A percentile compares a stretch with the other conserved stretches of the same genome.
Conservation (phyloP, 2,113 vertebrate species). For the Elgaria multicarinata region DNA sequence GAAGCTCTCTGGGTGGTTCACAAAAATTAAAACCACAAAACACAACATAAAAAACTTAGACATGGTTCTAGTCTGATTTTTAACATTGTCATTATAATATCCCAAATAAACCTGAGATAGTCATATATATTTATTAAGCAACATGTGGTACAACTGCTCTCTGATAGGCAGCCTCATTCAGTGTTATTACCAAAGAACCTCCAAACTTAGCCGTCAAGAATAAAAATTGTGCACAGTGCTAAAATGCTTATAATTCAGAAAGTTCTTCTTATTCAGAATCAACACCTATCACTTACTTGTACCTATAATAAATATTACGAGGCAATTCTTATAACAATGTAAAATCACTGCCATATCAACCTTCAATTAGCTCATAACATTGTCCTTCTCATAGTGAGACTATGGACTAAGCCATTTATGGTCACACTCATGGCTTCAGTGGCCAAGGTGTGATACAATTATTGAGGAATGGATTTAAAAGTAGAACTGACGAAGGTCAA, state of each 20-base stretch:
- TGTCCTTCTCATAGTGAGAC: neutral
- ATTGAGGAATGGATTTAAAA: neutral
- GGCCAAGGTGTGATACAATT: too few species aligned
- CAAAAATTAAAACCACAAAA: too few species aligned
- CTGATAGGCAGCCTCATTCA: neutral
- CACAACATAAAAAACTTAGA: too few species aligned
- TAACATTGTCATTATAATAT: neutral
- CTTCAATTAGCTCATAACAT: too few species aligned
- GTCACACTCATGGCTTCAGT: neutral
- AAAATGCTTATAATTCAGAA: neutral
- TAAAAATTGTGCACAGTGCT: neutral
- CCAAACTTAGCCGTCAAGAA: neutral
- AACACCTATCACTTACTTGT: neutral
- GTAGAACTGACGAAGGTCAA: neutral
- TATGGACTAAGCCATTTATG: neutral
- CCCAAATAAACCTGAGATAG: neutral
- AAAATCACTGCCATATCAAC: too few species aligned
- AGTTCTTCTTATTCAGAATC: neutral
- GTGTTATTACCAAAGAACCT: rapidly evolving
- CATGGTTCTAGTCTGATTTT: neutral
- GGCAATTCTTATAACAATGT: neutral
- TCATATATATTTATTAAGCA: neutral
- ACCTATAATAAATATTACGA: neutral
- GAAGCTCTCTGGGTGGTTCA: too few species aligned
- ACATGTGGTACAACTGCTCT: neutral